Conservation (phyloP, 2,888 invertebrate genomes). For the Ectemnius lituratus region DNA sequence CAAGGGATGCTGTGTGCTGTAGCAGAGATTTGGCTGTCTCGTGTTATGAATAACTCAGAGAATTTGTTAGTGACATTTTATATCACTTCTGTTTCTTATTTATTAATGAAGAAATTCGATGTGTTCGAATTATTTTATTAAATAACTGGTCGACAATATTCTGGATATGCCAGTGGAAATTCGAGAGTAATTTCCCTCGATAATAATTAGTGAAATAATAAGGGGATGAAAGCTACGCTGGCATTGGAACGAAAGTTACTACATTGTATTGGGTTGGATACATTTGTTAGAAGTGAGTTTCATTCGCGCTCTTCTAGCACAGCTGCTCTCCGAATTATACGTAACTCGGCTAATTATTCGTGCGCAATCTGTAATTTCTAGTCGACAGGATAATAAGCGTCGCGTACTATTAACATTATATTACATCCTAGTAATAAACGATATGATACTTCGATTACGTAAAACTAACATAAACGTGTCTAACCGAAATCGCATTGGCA, state of each 20-base stretch:
- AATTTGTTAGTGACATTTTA: constrained; percentile 9
- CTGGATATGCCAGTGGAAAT: too few species aligned
- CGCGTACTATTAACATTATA: background rate
- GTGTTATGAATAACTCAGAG: background rate
- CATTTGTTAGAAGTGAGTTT: background rate
- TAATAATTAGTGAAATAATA: background rate
- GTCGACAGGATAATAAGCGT: background rate
- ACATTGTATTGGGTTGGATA: background rate
- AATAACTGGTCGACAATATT: too few species aligned
- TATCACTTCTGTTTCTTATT: background rate
- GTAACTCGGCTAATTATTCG: background rate
- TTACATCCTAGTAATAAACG: background rate
- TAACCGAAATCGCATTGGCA: too few species aligned
- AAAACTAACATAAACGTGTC: background rate
- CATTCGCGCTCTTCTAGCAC: too few species aligned
- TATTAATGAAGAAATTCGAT: too few species aligned
- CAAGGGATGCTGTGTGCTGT: constrained; percentile 26
- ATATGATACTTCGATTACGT: background rate
- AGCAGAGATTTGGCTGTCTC: background rate
- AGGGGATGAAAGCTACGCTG: background rate
- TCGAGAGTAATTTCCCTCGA: too few species aligned
- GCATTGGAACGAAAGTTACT: background rate
- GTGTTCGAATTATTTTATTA: background rate
- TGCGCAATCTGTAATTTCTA: background rate
- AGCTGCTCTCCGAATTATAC: background rate